Percentiles rank a stretch among this genome's conserved stretches.
phyloP scores from a whole-genome alignment of 2,113 vertebrate species.

The Telmatochromis sp. region DNA sequence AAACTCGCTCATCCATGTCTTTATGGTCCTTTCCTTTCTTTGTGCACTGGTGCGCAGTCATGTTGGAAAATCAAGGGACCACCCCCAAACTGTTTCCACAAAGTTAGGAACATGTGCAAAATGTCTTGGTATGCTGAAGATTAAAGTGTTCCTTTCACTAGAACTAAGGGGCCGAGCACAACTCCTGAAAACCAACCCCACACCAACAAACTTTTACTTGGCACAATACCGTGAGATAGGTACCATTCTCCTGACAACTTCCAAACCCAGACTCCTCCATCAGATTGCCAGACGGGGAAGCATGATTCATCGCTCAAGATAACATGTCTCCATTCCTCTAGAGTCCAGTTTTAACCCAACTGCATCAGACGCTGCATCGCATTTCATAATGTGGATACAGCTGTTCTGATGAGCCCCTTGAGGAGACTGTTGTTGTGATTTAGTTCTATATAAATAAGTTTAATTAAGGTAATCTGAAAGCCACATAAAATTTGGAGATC shows the following conservation, averaged over 20 bases:
- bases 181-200: neutral
- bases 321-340: neutral
- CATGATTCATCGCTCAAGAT: neutral
- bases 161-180: neutral
- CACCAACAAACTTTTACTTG: neutral
- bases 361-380: neutral
- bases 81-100: neutral
- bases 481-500: neutral
- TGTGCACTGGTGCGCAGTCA: neutral
- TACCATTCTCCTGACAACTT: neutral
- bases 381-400: neutral
- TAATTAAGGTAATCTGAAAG: neutral
- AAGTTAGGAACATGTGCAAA: neutral
- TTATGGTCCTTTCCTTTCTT: neutral
- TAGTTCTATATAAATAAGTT: neutral
- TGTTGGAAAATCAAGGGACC: neutral
- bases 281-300: neutral
- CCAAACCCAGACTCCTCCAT: neutral
- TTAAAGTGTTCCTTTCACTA: neutral
- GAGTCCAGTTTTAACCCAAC: neutral
- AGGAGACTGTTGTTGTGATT: neutral
- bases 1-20: neutral
- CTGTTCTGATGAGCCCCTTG: neutral
- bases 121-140: neutral
- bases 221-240: neutral